These are phyloP conservation scores for Acheta domesticus DNA, from an alignment of 2,888 invertebrate species.

Conservation along the genomic window DNA sequence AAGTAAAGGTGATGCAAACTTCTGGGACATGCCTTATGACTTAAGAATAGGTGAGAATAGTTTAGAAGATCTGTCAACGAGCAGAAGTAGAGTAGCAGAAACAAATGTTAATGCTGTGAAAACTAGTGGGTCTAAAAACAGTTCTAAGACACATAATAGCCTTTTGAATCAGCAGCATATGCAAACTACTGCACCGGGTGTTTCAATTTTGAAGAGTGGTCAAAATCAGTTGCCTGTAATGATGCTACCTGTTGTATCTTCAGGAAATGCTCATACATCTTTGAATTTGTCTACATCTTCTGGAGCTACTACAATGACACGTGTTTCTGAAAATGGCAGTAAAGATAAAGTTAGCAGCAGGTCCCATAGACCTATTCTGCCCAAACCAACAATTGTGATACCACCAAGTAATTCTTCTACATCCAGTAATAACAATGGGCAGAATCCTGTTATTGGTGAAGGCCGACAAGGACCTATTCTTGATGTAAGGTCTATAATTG, in stretches of 20 bases:
- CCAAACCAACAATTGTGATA: conserved; percentile 43
- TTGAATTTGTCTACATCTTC: conserved; percentile 27
- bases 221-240: conserved; percentile 38
- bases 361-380: conserved; percentile 49
- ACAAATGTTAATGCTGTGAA: neutral
- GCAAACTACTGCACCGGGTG: neutral
- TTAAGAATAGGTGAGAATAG: conserved; percentile 29
- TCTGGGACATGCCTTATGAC: conserved; percentile 36
- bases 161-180: neutral
- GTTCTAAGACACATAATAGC: conserved; percentile 21
- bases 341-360: conserved; percentile 31
- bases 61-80: neutral
- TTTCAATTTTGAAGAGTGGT: conserved; percentile 29
- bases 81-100: neutral
- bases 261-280: conserved; percentile 32
- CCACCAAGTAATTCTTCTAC: conserved; percentile 25
- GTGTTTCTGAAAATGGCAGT: conserved; percentile 28
- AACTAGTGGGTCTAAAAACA: neutral
- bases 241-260: conserved; percentile 44
- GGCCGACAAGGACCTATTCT: conserved; percentile 74
- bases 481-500: conserved; percentile 78
- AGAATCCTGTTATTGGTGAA: conserved; percentile 60
- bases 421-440: conserved; percentile 38
- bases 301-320: conserved; percentile 24
- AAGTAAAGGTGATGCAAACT: conserved; percentile 30